A percentile compares a stretch with the other conserved stretches of the same genome.
These are phyloP conservation scores for Pedionomus torquatus DNA, from an alignment of 2,113 vertebrate species.

Conservation along the genomic window DNA sequence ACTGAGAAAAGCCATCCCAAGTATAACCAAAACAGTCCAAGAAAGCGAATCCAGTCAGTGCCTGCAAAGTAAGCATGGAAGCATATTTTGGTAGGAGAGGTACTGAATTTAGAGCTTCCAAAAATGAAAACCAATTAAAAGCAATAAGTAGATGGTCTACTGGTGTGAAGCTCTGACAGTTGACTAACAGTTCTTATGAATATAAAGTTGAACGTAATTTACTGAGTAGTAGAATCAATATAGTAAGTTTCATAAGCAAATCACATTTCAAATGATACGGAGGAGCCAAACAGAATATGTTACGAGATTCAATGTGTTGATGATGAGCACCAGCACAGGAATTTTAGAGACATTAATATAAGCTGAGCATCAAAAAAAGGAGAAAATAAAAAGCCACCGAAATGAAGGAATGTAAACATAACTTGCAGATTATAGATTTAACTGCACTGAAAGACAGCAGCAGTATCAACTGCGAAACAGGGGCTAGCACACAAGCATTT, in stretches of 20 bases:
- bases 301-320: not conserved
- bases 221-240: not conserved
- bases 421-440: not conserved
- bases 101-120: not conserved
- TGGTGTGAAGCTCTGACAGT: not conserved
- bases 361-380: not conserved
- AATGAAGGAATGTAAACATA: not conserved
- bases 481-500: not conserved
- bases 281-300: not conserved
- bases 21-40: not conserved
- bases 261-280: not conserved
- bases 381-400: not conserved
- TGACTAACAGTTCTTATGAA: not conserved
- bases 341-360: not conserved
- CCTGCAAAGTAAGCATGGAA: not conserved
- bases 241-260: not conserved
- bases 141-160: not conserved
- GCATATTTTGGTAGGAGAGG: not conserved
- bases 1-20: not conserved
- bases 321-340: not conserved
- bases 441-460: not conserved
- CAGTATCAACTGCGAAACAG: not conserved
- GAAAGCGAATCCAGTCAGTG: not conserved
- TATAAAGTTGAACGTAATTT: not conserved
- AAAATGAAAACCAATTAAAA: not conserved